Base-by-base conservation (phyloP, 2,888 invertebrate species). In the Cantharis rustica region DNA sequence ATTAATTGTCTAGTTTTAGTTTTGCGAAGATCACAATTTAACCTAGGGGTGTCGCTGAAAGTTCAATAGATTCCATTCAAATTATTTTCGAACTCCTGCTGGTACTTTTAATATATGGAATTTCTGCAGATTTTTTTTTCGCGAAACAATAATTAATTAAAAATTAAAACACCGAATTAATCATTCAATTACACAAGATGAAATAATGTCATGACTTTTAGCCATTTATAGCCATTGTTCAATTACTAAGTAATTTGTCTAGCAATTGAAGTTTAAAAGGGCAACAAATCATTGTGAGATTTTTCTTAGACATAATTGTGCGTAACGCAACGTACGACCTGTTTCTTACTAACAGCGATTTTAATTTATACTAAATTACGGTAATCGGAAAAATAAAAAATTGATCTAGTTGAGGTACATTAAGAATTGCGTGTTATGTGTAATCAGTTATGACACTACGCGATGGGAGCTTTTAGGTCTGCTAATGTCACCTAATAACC, bases 401-500 rank as follows among this genome's bases (percentile, higher is more conserved):
- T 47, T n/a, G n/a, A 47, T 47, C n/a, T 7, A 47, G 47, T n/a
- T 47, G 47, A 79, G 75, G 76, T 79, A 79, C 76, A 80, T 80
- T 78, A 80, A 75, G 72, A 75, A 71, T 81, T 81, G 81, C 81
- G 81, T 81, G 81, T 68, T 72, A 47, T 16, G 63, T 71, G 80
- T 75, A 79, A 81, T 81, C 80, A 81, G 77, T 69, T 77, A 76
- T 79, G 78, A 80, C 79, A 81, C 80, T 76, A n/a, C 4, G 47
- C 47, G 79, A 79, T 80, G 80, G 80, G 80, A 79, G 80, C 81
- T 81, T 81, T 81, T 81, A 81, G 79, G 79, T 75, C 75, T 72
- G 75, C 72, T 79, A 76, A 78, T 80, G 80, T 81, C 79, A 80
- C 79, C 77, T 81, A 81, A 80, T 81, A 78, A 79, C 80, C 71